Evolutionary conservation across 2,113 vertebrate genomes (phyloP).

Genomic region (Ranitomeya variabilis): DNA sequence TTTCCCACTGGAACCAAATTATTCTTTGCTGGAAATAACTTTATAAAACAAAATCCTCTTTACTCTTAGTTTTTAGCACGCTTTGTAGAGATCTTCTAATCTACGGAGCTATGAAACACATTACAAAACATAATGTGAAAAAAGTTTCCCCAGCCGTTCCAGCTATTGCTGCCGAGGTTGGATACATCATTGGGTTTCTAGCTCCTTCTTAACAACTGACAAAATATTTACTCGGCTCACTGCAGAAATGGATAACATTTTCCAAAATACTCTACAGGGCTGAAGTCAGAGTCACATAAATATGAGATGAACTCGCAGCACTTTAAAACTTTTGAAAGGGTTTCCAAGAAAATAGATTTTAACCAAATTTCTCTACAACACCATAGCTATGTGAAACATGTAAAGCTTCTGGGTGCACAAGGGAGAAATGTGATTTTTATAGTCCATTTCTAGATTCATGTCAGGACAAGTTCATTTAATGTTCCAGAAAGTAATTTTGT

Average conservation of each 20-base stretch:
- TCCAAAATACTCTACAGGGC: slow-evolving; percentile 79
- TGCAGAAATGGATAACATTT: slow-evolving; percentile 75
- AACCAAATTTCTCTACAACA: slow-evolving; percentile 41
- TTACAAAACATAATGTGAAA: slow-evolving; percentile 77
- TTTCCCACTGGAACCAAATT: slow-evolving; percentile 7
- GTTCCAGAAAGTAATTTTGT: neutral
- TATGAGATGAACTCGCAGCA: slow-evolving; percentile 70
- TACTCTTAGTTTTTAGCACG: neutral
- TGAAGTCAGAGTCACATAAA: slow-evolving; percentile 80
- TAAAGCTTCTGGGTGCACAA: slow-evolving; percentile 30
- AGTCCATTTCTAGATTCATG: neutral
- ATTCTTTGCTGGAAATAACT: slow-evolving; percentile 4
- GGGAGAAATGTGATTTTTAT: neutral
- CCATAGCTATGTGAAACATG: slow-evolving; percentile 26
- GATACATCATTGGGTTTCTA: slow-evolving; percentile 72
- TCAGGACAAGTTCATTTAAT: slow-evolving; percentile 19
- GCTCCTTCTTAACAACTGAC: slow-evolving; percentile 88
- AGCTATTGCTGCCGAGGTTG: slow-evolving; percentile 79
- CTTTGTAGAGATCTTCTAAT: slow-evolving; percentile 19
- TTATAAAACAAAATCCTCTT: neutral
- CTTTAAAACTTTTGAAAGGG: slow-evolving; percentile 70
- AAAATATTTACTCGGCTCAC: slow-evolving; percentile 87
- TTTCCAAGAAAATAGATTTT: slow-evolving; percentile 73
- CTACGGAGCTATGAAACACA: slow-evolving; percentile 72
- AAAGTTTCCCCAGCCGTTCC: slow-evolving; percentile 73